Evolutionary conservation across 2,113 vertebrate species (phyloP), one percentile per base, ranked within the genome.

Genomic region (Nycticebus coucang): DNA sequence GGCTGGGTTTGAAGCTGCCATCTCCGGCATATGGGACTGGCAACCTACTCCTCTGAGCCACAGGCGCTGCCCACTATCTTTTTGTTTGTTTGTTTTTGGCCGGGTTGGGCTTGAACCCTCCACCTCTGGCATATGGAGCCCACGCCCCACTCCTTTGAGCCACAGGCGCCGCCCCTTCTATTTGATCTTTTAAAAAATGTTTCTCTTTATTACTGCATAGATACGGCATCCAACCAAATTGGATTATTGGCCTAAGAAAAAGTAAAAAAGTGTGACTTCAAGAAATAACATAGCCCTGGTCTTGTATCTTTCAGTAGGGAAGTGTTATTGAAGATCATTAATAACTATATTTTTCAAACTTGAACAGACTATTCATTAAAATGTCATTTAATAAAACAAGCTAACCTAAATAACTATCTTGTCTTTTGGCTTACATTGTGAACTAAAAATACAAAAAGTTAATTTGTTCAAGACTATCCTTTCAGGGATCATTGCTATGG

Each of bases 181-280:
- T 35, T 71, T 80, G 24, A 71, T 35, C 4, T 55, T 89, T 55
- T 13, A 95, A 88, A 74, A 64, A 69, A 8, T 4, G 19, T 85
- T 91, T 95, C 24, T 93, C 30, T 87, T 92, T 55, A 96, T 71
- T 68, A 89, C 41, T 60, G 24, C n/a, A 59, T 26, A 92, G 55
- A 91, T 71, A 17, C 60, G 50, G 22, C 22, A 88, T 50, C 28
- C 69, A 93, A 77, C 1, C 60, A 77, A 96, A 66, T 0, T 85
- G 22, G 4, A 96, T 74, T 87, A 89, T 0, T 81, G 18, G 66
- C 41, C 19, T 90, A 89, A 86, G 8, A 87, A 87, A 94, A 83
- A 75, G 55, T 59, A 3, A 95, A 86, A 88, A 85, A 37, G 28
- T 37, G 8, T 74, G 37, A 94, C 41, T 74, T 81, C 19, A 77